Base-by-base conservation (phyloP, 2,797 vertebrate species). In the Buphagus erythrorhynchus region DNA sequence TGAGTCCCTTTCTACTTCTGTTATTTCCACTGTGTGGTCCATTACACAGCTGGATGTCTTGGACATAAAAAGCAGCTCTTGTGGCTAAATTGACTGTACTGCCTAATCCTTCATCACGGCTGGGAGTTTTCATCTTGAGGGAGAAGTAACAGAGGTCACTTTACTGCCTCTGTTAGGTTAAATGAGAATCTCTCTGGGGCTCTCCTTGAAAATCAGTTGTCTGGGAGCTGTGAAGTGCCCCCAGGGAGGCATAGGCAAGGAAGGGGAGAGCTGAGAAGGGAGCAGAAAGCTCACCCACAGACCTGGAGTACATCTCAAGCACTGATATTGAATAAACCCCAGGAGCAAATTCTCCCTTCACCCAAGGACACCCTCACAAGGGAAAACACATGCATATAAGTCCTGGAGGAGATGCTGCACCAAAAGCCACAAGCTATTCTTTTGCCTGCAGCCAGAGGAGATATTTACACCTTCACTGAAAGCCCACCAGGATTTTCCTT, bases 91-190 rank as follows among this genome's bases (percentile, higher is more conserved):
- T 72, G 68, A 65, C 42, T 46, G 24, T 69, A 74, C 22, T 57
- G 55, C 45, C 71, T 45, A 54, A 69, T 48, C 24, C 33, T 82
- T 91, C 59, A 75, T 69, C 80, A 73, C 2, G 31, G 55, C 71
- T 85, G 46, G 10, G 21, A 93, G 45, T 55, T 74, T 91, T 85
- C 65, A 42, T 79, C 78, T 63, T 63, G 61, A 91, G 21, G 68
- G 25, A 89, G 36, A 89, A 93, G 57, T 59, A 78, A 88, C 77
- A 91, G 85, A 82, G 77, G 63, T 82, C 86, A 73, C 78, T 79
- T 52, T 4, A 2, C 55, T 80, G 42, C 81, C 45, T 75, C 66
- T 85, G 11, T 79, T 89, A 40, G 61, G 75, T 83, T 94, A 94
- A 92, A 92, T 12, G 24, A 55, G 36, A 85, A 77, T 71, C 71